Percentiles rank a stretch among this genome's conserved stretches.
phyloP scores from a whole-genome alignment of 2,797 vertebrate genomes.

The Triplophysa bombifrons region DNA sequence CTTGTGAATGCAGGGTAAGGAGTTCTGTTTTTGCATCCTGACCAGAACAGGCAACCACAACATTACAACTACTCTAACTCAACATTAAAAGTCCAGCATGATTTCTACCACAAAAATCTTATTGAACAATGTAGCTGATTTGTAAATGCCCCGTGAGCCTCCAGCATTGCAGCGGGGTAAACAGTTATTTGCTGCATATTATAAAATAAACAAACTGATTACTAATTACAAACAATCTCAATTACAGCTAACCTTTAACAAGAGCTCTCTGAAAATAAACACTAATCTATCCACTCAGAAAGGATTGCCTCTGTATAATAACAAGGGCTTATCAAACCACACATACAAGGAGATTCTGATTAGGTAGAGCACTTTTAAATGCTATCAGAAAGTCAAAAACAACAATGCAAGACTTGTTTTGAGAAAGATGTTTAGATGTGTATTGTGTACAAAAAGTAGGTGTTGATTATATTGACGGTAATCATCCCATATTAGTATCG shows the following conservation, averaged over 20 bases:
- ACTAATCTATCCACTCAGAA: constrained; percentile 9
- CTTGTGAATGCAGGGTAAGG: too few species aligned
- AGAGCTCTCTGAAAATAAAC: constrained; percentile 2
- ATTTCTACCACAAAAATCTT: background rate
- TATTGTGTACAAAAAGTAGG: too few species aligned
- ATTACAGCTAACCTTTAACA: background rate
- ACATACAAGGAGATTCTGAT: background rate
- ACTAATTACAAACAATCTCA: background rate
- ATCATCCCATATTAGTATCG: background rate
- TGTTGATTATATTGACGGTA: background rate
- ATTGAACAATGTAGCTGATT: too few species aligned
- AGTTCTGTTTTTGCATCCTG: too few species aligned
- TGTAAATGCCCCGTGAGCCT: too few species aligned
- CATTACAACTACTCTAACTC: too few species aligned
- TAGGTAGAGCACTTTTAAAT: background rate
- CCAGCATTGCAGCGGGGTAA: background rate
- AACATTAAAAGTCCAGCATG: too few species aligned
- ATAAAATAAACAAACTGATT: constrained; percentile 4
- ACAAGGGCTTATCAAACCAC: background rate
- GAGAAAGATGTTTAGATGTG: too few species aligned
- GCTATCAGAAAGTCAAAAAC: too few species aligned
- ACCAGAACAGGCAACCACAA: background rate
- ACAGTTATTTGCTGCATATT: background rate
- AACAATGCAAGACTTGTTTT: too few species aligned
- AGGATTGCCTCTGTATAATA: background rate